These are phyloP conservation scores for Anguilla rostrata DNA, from an alignment of 2,113 vertebrate genomes.

Conservation along the genomic window DNA sequence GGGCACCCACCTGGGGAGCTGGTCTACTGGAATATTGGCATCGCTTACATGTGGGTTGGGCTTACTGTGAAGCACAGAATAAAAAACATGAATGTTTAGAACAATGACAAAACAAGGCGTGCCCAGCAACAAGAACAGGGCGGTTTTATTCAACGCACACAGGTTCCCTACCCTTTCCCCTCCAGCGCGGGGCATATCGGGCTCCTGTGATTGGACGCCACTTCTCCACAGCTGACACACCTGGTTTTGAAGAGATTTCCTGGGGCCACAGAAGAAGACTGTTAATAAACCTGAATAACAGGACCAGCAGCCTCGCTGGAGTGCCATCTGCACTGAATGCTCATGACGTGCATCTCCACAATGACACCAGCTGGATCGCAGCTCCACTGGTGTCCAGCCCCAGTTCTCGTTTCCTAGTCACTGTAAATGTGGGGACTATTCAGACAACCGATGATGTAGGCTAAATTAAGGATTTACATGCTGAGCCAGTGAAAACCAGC, in stretches of 20 bases:
- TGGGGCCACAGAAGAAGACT: slow-evolving; percentile 54
- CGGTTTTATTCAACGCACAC: too few species aligned
- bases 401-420: too few species aligned
- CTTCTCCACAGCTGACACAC: slow-evolving; percentile 84
- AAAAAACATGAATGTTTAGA: neutral
- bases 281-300: slow-evolving; percentile 35
- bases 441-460: too few species aligned
- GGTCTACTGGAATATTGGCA: slow-evolving; percentile 79
- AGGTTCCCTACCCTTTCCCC: slow-evolving; percentile 82
- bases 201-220: slow-evolving; percentile 80
- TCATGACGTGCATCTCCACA: too few species aligned
- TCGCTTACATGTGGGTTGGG: slow-evolving; percentile 78
- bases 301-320: neutral
- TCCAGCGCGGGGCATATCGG: slow-evolving; percentile 84
- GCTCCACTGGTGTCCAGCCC: too few species aligned
- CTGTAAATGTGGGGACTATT: too few species aligned
- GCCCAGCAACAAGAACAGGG: too few species aligned
- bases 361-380: too few species aligned
- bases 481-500: neutral
- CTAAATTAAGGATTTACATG: too few species aligned
- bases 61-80: slow-evolving; percentile 62
- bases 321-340: neutral
- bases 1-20: slow-evolving; percentile 82
- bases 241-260: slow-evolving; percentile 93
- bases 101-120: neutral